These are phyloP conservation scores for Acanthopagrus latus DNA, from an alignment of 2,797 vertebrate species.

Conservation along the genomic window DNA sequence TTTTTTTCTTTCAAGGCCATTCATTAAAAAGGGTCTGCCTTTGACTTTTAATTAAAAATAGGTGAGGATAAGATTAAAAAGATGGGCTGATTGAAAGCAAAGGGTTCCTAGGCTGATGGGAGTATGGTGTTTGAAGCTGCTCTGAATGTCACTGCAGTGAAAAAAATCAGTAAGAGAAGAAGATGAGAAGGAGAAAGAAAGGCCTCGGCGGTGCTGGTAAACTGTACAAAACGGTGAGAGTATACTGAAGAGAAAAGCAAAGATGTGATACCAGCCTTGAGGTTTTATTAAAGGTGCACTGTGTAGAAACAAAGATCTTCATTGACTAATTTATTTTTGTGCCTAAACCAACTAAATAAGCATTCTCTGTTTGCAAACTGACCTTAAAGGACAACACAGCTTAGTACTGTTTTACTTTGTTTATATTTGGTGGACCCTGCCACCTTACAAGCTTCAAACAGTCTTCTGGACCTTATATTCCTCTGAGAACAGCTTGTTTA, in stretches of 20 bases:
- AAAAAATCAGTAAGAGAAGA: background rate
- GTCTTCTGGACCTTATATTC: no score
- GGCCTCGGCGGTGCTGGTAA: background rate
- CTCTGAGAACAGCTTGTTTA: no score
- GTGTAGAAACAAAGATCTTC: no score
- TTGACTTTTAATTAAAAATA: slow-evolving; percentile 16
- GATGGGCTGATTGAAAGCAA: background rate
- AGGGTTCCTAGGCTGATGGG: background rate
- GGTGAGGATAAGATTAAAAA: background rate
- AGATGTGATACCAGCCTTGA: background rate
- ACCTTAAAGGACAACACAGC: no score
- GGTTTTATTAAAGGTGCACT: background rate
- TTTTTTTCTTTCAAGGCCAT: background rate
- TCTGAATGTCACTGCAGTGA: slow-evolving; percentile 7
- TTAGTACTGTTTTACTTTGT: no score
- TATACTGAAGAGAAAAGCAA: background rate
- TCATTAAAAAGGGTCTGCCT: background rate
- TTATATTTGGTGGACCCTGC: no score
- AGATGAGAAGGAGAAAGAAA: background rate
- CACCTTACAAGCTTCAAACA: no score
- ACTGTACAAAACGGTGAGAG: fast-evolving
- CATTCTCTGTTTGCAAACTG: no score
- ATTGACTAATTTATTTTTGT: no score
- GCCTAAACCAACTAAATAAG: no score
- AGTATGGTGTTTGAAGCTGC: background rate